phyloP scores from a whole-genome alignment of 2,113 vertebrate species.

The Sturnus vulgaris region DNA sequence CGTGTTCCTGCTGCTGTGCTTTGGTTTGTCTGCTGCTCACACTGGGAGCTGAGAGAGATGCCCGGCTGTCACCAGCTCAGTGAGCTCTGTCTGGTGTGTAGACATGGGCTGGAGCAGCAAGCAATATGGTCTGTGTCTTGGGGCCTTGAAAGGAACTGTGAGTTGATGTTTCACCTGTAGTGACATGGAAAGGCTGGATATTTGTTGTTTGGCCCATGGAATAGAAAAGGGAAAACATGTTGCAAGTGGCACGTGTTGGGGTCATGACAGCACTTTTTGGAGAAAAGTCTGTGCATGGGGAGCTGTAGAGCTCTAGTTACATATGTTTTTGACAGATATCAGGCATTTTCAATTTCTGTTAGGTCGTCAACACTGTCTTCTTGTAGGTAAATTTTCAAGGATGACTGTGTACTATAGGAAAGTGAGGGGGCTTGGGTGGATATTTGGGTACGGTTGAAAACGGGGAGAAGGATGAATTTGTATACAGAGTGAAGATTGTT shows the following conservation, averaged over 20 bases:
- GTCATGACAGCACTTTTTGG: neutral
- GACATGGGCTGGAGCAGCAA: neutral
- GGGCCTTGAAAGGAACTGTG: neutral
- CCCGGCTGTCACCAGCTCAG: neutral
- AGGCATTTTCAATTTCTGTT: neutral
- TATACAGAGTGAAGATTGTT: neutral
- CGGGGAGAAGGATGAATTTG: neutral
- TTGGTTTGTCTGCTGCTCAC: neutral
- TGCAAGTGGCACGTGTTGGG: neutral
- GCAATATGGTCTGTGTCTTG: accelerated
- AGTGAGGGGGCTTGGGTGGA: neutral
- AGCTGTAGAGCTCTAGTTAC: neutral
- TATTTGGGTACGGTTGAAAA: neutral
- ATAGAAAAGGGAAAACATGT: neutral
- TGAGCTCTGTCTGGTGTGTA: neutral
- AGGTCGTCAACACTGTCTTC: neutral
- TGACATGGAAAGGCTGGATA: neutral
- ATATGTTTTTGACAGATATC: neutral
- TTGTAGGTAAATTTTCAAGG: neutral
- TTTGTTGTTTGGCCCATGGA: neutral
- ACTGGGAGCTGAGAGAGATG: neutral
- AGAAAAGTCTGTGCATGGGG: accelerated
- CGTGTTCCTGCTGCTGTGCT: neutral
- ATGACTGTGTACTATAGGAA: neutral
- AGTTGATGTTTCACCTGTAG: neutral